Base-by-base conservation (phyloP, 2,113 vertebrate genomes). In the Pseudonaja textilis region DNA sequence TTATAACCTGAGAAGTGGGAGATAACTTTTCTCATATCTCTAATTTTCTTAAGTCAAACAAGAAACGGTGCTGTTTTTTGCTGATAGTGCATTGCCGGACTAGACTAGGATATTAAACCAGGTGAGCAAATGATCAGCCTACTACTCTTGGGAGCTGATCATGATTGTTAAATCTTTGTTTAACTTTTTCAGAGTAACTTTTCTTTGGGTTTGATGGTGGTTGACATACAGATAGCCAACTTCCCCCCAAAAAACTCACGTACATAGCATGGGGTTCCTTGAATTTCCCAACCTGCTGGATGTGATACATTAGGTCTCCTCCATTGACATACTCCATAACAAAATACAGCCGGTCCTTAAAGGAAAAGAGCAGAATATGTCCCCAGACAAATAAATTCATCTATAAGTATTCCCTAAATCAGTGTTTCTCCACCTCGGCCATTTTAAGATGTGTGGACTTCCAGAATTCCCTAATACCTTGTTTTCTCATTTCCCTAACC, bases 291-390 rank as follows among this genome's bases (percentile, higher is more conserved):
- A 99, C 93, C 59, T 98, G 98, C 96, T 99, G 98, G 93, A 99
- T 99, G 97, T 99, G 99, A 95, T 98, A 99, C 99, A 99, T 99
- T 95, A 99, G 97, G 96, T 99, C 99, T 23, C 98, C 99, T 20
- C 98, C 99, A 1, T 99, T 98, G 93, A 99, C 99, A 5, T 99
- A 99, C 92, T 99, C 99, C 99, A 99, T 99, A 94, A 99, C 98
- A 55, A 99, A 99, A 95, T 99, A 99, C 91, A 99, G 98, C 9
- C 99, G 98, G 90, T 99, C 99, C 99, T 99, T 96, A 20, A 39
- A 14, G 20, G 39, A 2, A 56, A 81, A 5, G 34, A 69, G 0
- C 0, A 81, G 85, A 18, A 90, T 0, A 54, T 9, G n/a, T 45
- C 47, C 3, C n/a, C 74, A 61, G 18, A 8, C 5, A 10, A 20